Conservation (phyloP, 2,797 vertebrate species). For the Octomys mimax region DNA sequence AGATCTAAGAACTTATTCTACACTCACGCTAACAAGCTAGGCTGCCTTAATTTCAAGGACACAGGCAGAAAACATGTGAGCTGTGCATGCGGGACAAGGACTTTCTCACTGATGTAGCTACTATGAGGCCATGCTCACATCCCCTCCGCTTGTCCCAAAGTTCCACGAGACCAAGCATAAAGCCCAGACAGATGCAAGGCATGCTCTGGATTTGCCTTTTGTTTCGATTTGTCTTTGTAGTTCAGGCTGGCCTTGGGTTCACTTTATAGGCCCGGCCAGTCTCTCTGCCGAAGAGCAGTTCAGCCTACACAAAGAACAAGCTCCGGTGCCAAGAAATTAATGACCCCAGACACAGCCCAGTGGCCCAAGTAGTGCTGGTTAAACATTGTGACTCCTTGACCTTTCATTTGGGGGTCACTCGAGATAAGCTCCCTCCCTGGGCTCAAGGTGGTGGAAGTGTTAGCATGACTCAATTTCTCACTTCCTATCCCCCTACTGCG, state of each 20-base stretch:
- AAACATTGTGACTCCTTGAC: background rate
- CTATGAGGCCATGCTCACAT: background rate
- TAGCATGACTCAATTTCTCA: background rate
- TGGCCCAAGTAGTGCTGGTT: background rate
- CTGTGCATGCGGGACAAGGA: background rate
- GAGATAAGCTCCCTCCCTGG: background rate
- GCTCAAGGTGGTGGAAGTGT: too few relatives aligned
- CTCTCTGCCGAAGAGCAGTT: background rate
- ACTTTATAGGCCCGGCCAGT: too few relatives aligned
- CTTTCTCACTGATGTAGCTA: background rate
- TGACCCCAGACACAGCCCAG: background rate
- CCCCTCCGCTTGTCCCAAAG: background rate
- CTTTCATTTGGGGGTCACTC: background rate
- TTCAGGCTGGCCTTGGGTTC: too few relatives aligned
- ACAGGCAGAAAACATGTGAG: background rate
- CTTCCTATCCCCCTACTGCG: background rate
- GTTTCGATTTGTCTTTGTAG: too few relatives aligned
- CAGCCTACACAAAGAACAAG: background rate
- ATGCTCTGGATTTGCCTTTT: background rate
- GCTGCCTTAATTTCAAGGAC: background rate
- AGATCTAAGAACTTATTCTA: background rate
- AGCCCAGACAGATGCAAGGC: too few relatives aligned
- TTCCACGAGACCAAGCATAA: too few relatives aligned
- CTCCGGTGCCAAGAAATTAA: background rate
- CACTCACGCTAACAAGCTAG: background rate